Conservation (phyloP, 2,888 invertebrate genomes). For the Dicyrtoma fusca region DNA sequence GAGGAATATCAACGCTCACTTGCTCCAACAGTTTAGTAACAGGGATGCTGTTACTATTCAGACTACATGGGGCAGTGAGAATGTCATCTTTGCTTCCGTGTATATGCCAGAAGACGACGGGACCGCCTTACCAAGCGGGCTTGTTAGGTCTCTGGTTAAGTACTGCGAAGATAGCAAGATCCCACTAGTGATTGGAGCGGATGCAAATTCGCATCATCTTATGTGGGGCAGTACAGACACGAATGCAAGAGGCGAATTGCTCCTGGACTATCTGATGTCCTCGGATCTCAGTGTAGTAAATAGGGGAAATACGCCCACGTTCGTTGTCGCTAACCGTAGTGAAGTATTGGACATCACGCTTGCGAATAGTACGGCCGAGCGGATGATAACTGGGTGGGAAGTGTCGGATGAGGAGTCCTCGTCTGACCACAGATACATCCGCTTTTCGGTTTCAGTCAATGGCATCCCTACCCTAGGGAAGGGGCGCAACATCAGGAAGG, state of each 20-base stretch:
- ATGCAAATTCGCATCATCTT: constrained; percentile 32
- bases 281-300: neutral
- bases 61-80: neutral
- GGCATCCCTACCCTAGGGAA: neutral
- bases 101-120: constrained; percentile 1
- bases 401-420: constrained; percentile 31
- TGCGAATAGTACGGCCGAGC: neutral
- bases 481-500: constrained; percentile 27
- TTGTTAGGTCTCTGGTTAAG: neutral
- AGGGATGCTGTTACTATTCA: neutral
- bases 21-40: neutral
- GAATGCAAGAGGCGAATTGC: constrained; percentile 8
- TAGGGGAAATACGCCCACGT: constrained; percentile 1
- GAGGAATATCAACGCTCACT: neutral
- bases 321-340: neutral
- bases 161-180: neutral
- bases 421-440: constrained; percentile 42
- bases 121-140: neutral
- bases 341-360: constrained; percentile 25
- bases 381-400: constrained; percentile 28
- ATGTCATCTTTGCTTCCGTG: constrained; percentile 1
- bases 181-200: constrained; percentile 22
- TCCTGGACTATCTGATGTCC: neutral
- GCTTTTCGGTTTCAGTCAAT: neutral
- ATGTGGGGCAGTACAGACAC: constrained; percentile 25